phyloP scores from a whole-genome alignment of 2,888 invertebrate genomes.

The Dynastes grantii region DNA sequence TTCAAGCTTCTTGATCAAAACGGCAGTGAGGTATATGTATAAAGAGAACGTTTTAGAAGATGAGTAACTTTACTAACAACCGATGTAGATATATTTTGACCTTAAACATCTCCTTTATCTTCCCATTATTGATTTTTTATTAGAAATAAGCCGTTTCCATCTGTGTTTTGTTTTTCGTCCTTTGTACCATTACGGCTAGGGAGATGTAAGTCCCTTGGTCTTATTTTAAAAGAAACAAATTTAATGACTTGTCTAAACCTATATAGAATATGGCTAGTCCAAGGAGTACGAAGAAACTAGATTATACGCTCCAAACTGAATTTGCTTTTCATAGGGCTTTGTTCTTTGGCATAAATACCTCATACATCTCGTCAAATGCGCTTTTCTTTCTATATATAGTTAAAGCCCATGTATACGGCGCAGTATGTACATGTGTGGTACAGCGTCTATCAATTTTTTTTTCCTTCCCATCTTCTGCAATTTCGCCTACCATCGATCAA shows the following conservation, averaged over 20 bases:
- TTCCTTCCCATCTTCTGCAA: too few relatives aligned
- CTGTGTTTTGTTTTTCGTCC: slow-evolving; percentile 4
- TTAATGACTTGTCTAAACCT: slow-evolving; percentile 22
- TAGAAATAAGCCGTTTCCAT: slow-evolving; percentile 2
- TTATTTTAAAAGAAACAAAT: neutral
- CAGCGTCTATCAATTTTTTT: too few relatives aligned
- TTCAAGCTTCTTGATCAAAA: slow-evolving; percentile 26
- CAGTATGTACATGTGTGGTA: too few relatives aligned
- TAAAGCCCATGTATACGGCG: neutral
- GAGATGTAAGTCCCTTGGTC: neutral
- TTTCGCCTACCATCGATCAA: too few relatives aligned
- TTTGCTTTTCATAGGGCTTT: slow-evolving; percentile 3
- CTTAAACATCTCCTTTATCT: slow-evolving; percentile 1
- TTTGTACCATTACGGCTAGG: neutral
- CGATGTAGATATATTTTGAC: neutral
- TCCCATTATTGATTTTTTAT: slow-evolving; percentile 1
- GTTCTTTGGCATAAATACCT: slow-evolving; percentile 7
- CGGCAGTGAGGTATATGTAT: neutral
- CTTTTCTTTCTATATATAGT: neutral
- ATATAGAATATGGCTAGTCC: neutral
- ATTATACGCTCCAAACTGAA: slow-evolving; percentile 1
- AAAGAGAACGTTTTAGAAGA: too few relatives aligned
- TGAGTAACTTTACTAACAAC: too few relatives aligned
- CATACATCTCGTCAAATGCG: neutral
- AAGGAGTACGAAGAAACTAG: neutral